Base-by-base conservation (phyloP, 2,888 invertebrate genomes). In the Athripsodes cinereus region DNA sequence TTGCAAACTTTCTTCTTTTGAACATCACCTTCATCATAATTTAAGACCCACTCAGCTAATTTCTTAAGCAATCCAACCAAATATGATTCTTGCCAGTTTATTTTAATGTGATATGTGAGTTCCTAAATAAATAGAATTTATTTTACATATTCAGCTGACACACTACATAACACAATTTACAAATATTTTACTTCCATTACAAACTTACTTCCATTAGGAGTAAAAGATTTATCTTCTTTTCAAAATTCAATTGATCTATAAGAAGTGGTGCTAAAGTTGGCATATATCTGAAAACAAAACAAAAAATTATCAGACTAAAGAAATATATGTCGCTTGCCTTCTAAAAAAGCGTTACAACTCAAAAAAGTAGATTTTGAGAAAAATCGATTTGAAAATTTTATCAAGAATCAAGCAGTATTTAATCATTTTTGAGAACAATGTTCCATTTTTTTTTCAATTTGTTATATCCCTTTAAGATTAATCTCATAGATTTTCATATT, bases 31-130 rank as follows among this genome's bases (percentile, higher is more conserved):
- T 79, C 77, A 1, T 76, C 74, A 1, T 70, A 67, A 1, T 71
- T 70, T 0, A 71, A 73, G 51, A 88, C 81, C 81, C 86, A 86
- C 22, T 83, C 81, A 0, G 86, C 84, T 0, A 90, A 71, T 19
- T 81, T 83, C 56, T 83, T 80, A 71, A 90, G 82, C 10, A 91
- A 72, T 61, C 81, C 78, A 0, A 83, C 73, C 46, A 91, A 74
- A 69, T 90, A 86, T 0, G 89, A 86, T 67, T 90, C 88, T 69
- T 89, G 88, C 89, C 90, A 90, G 6, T 82, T 83, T 22, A 91
- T 87, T 69, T 84, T 85, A 18, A 90, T 86, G 22, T 90, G 90
- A 66, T 88, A 89, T 0, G 90, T 87, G 59, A 91, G 76, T 67
- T 89, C 88, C 81, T 89, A 73, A 35, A 75, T 74, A 51, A 60